Evolutionary conservation across 2,113 vertebrate genomes (phyloP).

Genomic region (Toxotes jaculatrix): DNA sequence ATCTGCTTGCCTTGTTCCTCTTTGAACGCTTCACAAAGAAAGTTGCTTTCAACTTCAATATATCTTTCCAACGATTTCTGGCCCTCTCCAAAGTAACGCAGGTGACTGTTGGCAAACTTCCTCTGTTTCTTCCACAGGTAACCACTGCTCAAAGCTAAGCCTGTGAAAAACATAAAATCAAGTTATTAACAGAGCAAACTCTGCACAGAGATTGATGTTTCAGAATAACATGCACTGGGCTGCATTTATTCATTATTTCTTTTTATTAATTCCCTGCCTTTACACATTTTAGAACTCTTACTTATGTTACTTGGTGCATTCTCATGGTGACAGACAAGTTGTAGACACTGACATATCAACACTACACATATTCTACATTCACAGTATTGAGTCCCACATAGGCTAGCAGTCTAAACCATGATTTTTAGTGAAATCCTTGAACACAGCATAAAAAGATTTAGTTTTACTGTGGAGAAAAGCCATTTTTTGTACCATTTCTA

Average conservation of each 20-base stretch:
- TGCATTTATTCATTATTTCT: too few species aligned
- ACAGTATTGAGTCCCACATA: neutral
- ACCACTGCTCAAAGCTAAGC: constrained; percentile 80
- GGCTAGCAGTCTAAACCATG: neutral
- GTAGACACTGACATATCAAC: neutral
- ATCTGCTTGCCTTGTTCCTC: constrained; percentile 84
- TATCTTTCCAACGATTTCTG: constrained; percentile 81
- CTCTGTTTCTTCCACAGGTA: constrained; percentile 87
- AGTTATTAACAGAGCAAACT: neutral
- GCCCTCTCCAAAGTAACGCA: constrained; percentile 88
- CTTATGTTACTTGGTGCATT: neutral
- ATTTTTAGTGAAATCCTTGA: neutral
- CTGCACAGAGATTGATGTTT: neutral
- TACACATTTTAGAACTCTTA: neutral
- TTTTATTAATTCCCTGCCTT: neutral
- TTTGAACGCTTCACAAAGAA: constrained; percentile 80
- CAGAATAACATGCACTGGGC: neutral
- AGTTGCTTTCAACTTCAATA: constrained; percentile 85
- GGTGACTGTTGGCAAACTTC: constrained; percentile 82
- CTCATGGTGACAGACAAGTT: neutral
- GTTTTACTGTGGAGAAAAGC: neutral
- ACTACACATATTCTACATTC: neutral
- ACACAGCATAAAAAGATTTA: neutral
- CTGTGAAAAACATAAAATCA: constrained; percentile 44
- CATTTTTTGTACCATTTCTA: neutral